Base-by-base conservation (phyloP, 2,113 vertebrate species). In the Lepidothrix coronata region DNA sequence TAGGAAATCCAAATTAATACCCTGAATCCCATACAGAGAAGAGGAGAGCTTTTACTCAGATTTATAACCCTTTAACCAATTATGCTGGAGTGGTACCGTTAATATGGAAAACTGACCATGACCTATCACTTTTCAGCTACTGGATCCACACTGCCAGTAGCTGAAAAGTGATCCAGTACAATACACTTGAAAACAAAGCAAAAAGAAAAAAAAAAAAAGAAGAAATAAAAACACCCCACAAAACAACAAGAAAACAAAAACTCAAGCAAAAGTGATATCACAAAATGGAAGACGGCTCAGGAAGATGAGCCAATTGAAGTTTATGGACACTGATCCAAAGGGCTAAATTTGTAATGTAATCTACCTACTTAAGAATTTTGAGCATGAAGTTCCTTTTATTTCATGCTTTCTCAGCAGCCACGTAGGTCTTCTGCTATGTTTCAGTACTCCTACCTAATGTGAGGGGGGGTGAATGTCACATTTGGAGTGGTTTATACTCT, bases 251-350 rank as follows among this genome's bases (percentile, higher is more conserved):
- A 48, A 54, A 43, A 48, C 15, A 61, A 43, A n/a, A 66, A 70
- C 46, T 49, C 62, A 83, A 58, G 44, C 49, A 75, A 83, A 82
- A 92, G 43, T 33, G 46, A 1, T 54, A 93, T 17, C 88, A 85
- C 75, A 94, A 88, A 95, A 67, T 95, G 96, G 96, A 95, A 96
- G 76, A 71, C 84, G 91, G 68, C 37, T 91, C n/a, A 94, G 88
- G 31, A 89, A 71, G 82, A 92, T 0, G 2, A 82, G 30, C 65
- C 24, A 87, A 54, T 17, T 8, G 2, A 93, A 74, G 74, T 63
- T 5, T 44, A 49, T 81, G 44, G 65, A 93, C 67, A 78, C 16
- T 46, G 22, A 88, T 15, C 87, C 7, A n/a, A 80, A 70, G 28
- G 59, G 52, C 51, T 89, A 85, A 44, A 90, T 93, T 68, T 74